A percentile compares a stretch with the other conserved stretches of the same genome.
Conservation (phyloP, 2,888 invertebrate genomes). For the Cotesia congregata region DNA sequence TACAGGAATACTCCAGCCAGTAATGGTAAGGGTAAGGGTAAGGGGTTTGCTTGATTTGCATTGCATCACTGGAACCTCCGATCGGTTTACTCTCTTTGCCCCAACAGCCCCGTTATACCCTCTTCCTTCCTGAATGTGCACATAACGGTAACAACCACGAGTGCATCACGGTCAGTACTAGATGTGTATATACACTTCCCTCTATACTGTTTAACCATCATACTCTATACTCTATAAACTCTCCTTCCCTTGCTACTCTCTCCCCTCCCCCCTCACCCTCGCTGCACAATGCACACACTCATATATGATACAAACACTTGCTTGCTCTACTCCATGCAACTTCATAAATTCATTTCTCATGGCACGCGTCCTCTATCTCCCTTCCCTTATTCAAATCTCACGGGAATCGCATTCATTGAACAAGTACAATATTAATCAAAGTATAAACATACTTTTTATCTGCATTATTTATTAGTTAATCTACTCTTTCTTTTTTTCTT, state of each 20-base stretch:
- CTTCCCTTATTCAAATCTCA: constrained; percentile 17
- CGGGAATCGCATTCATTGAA: neutral
- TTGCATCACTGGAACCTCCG: constrained; percentile 51
- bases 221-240: constrained; percentile 9
- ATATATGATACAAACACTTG: constrained; percentile 18
- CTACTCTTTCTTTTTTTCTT: neutral
- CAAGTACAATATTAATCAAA: constrained; percentile 17
- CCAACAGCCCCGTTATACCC: constrained; percentile 9
- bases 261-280: too few relatives aligned
- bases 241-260: neutral
- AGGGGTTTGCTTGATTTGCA: constrained; percentile 63
- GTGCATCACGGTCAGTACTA: constrained; percentile 30
- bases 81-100: constrained; percentile 22
- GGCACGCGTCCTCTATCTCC: constrained; percentile 37
- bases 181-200: constrained; percentile 10
- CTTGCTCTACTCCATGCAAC: constrained; percentile 7
- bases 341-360: constrained; percentile 38
- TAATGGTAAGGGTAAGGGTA: constrained; percentile 32
- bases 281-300: constrained; percentile 9
- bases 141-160: constrained; percentile 25
- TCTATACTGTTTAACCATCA: constrained; percentile 13
- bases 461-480: neutral
- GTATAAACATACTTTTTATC: neutral
- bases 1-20: constrained; percentile 30
- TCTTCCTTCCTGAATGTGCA: constrained; percentile 29